Evolutionary conservation across 2,888 invertebrate species (phyloP), one percentile per base, ranked within the genome.

Genomic region (Oithona nana): DNA sequence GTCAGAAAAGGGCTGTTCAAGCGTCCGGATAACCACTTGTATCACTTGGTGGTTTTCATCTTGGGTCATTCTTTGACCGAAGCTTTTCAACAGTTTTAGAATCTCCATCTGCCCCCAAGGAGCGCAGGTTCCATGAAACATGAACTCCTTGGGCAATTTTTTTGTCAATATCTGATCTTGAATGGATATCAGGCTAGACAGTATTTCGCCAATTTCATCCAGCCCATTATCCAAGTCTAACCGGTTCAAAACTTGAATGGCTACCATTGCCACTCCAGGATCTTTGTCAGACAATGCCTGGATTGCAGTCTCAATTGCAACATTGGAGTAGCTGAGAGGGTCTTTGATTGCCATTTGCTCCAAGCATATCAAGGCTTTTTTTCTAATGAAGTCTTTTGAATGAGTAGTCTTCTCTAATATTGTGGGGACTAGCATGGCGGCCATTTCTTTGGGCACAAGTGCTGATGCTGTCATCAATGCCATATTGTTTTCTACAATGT

Each of bases 371-470:
- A 59, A n/a, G 22, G 59, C 59, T 26, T 59, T 59, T 49, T 59
- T 59, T 13, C 59, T 24, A 28, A 59, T 50, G 49, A 59, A 59
- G 3, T 59, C 59, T 50, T 59, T 59, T 8, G 49, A 28, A n/a
- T 59, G 59, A 24, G 59, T 59, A 24, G 59, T 59, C 28, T 50
- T 59, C 48, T 39, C 39, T 59, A 20, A 6, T 16, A 59, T 24
- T 16, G 28, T 22, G 22, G 59, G 59, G n/a, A 59, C 16, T 24
- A 59, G n/a, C 20, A 59, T 39, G 26, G 59, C 50, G 1, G 49
- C 28, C 24, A 59, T 49, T 28, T 59, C 59, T 2, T 59, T 49
- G 3, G 59, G 59, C 1, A 49, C 29, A 16, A 59, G 22, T 11
- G 49, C 26, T 8, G 26, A 26, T 11, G 59, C 39, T 16, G 59